phyloP scores from a whole-genome alignment of 2,797 vertebrate species.

The Cottoperca gobio region DNA sequence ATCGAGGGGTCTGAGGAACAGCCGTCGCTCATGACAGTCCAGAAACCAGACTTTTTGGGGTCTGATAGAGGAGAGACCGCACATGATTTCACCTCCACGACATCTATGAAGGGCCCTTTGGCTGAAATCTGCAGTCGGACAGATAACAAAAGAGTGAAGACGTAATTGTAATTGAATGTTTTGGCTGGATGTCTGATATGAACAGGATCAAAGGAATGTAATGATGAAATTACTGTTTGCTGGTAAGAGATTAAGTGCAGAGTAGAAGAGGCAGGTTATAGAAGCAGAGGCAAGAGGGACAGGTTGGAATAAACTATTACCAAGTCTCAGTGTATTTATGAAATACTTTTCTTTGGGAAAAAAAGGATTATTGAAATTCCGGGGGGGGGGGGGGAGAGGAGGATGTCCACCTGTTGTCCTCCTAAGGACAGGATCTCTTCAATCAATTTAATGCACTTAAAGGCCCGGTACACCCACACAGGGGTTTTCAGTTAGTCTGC shows the following conservation, averaged over 20 bases:
- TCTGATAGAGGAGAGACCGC: slow-evolving; percentile 82
- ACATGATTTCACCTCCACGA: slow-evolving; percentile 77
- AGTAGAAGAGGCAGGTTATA: no score
- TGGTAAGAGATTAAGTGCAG: background rate
- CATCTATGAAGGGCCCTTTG: slow-evolving; percentile 43
- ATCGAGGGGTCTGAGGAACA: slow-evolving; percentile 80
- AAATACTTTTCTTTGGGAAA: no score
- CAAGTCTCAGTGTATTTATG: no score
- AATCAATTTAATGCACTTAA: no score
- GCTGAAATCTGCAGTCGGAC: slow-evolving; percentile 70
- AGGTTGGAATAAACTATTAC: no score
- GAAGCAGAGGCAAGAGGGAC: no score
- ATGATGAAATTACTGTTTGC: background rate
- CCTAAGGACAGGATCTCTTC: no score
- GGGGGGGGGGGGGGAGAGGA: no score
- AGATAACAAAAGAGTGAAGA: background rate
- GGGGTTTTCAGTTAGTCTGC: no score
- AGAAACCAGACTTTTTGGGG: slow-evolving; percentile 72
- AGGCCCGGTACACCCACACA: no score
- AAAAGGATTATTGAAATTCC: no score
- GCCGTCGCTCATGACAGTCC: slow-evolving; percentile 74
- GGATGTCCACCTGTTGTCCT: no score
- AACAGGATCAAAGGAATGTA: background rate
- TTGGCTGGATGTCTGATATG: background rate
- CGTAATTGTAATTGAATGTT: background rate